Base-by-base conservation (phyloP, 1,140 invertebrate genomes). In the Caenorhabditis inopinata region DNA sequence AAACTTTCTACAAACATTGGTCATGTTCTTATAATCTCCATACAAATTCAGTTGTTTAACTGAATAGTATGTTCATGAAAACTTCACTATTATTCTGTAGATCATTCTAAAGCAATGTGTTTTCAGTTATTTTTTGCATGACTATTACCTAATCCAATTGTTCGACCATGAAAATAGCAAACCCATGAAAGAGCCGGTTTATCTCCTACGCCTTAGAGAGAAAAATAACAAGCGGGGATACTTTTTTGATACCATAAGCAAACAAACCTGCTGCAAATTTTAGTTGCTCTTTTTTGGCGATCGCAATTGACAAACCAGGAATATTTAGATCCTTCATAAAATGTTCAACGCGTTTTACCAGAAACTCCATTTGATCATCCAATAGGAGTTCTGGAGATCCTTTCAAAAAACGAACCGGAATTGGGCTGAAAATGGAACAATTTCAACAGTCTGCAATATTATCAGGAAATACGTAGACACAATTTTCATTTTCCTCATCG, bases 321-420 rank as follows among this genome's bases (percentile, higher is more conserved):
- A 87, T 88, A 80, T 87, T 85, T 23, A 87, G 74, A 48, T 85
- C 85, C 29, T 85, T 86, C 86, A 87, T 88, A 62, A 87, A 87
- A 75, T 84, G 78, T 74, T 88, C 86, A 11, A 87, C 84, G 46
- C 86, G 58, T 53, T 86, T 84, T 32, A 79, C 79, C 49, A 88
- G 79, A 62, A 88, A 88, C 21, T 81, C 79, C 45, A 88, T 68
- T 76, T 88, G 87, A 18, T 79, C 47, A 27, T 84, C 79, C 16
- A 78, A 48, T 2, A 88, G 38, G 4, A 88, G 82, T 23, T 87
- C 73, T 46, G 82, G 80, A 0, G 85, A 68, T 46, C 87, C 87
- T 42, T 84, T 79, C 16, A 88, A 79, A 51, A 80, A 88, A 11
- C 74, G 83, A 2, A 80, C 75, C 1, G 87, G 87, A 27, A 88